These are phyloP conservation scores for Tigriopus japonicus DNA, from an alignment of 1,140 invertebrate genomes.

Conservation along the genomic window DNA sequence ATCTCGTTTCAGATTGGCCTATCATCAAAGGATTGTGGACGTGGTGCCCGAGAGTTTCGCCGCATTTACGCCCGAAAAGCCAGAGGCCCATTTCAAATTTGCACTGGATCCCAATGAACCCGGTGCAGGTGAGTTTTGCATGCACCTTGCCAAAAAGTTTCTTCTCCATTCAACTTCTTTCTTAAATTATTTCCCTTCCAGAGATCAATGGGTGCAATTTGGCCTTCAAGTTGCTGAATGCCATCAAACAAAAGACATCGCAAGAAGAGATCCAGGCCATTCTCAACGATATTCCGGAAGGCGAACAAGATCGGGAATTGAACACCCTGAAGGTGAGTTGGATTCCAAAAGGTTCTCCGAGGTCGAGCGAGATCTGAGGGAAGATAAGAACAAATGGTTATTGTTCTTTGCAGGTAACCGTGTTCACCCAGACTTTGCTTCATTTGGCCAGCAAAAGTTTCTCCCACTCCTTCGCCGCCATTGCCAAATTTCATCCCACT, in stretches of 20 bases:
- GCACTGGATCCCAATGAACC: conserved; percentile 52
- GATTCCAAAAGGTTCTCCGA: too few species aligned
- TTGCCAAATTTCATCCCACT: conserved; percentile 87
- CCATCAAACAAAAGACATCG: conserved; percentile 67
- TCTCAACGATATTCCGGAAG: conserved; percentile 44
- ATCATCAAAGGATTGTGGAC: conserved; percentile 76
- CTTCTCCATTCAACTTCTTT: neutral
- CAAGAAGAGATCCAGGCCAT: conserved; percentile 77
- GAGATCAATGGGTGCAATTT: conserved; percentile 32
- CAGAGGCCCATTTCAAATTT: conserved; percentile 63
- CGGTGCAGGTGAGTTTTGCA: conserved; percentile 33
- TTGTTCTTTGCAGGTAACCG: conserved; percentile 84
- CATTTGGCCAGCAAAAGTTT: conserved; percentile 90
- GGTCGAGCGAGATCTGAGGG: too few species aligned
- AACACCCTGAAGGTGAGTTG: conserved; percentile 16
- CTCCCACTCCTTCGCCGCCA: conserved; percentile 90
- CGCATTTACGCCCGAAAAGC: conserved; percentile 42
- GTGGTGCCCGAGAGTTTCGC: conserved; percentile 73
- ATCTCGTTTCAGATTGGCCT: conserved; percentile 55
- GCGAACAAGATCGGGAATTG: conserved; percentile 14
- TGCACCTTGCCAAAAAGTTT: conserved; percentile 27
- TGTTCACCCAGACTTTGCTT: conserved; percentile 85
- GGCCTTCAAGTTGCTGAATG: conserved; percentile 63
- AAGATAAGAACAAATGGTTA: conserved; percentile 25
- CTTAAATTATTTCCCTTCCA: neutral